Conservation (phyloP, 2,797 vertebrate species). For the Pipistrellus pipistrellus region DNA sequence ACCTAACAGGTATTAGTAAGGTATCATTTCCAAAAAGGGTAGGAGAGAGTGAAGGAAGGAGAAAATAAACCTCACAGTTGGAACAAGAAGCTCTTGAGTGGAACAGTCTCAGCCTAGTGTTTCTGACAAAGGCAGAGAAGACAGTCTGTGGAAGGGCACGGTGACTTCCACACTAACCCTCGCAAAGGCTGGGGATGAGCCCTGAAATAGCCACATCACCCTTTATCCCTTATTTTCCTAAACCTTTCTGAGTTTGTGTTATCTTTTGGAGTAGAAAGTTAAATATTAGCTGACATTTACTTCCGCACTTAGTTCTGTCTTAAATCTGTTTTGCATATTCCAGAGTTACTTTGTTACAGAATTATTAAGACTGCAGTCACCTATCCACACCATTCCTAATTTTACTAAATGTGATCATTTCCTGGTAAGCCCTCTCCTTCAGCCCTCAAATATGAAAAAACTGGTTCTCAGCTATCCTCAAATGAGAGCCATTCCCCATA, state of each 20-base stretch:
- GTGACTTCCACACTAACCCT: background rate
- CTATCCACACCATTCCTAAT: background rate
- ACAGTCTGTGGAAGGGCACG: background rate
- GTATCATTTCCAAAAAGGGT: conserved; percentile 2
- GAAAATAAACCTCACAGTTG: background rate
- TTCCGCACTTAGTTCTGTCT: conserved; percentile 12
- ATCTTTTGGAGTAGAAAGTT: conserved; percentile 8
- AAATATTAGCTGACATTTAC: background rate
- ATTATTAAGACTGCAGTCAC: background rate
- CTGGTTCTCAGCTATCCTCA: background rate
- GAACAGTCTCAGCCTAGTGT: background rate
- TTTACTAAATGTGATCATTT: conserved; percentile 26
- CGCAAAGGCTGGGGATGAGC: background rate
- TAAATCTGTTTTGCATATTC: conserved; percentile 23
- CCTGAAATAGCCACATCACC: background rate
- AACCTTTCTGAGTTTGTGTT: background rate
- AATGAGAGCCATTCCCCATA: background rate
- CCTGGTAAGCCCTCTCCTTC: conserved; percentile 15
- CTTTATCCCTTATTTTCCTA: background rate
- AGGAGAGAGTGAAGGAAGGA: background rate
- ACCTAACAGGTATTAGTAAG: background rate
- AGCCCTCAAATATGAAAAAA: background rate
- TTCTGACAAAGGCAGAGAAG: background rate
- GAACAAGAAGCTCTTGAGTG: background rate
- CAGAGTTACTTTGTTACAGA: background rate